These are phyloP conservation scores for Anastatus disparis DNA, from an alignment of 1,140 invertebrate species.

Conservation along the genomic window DNA sequence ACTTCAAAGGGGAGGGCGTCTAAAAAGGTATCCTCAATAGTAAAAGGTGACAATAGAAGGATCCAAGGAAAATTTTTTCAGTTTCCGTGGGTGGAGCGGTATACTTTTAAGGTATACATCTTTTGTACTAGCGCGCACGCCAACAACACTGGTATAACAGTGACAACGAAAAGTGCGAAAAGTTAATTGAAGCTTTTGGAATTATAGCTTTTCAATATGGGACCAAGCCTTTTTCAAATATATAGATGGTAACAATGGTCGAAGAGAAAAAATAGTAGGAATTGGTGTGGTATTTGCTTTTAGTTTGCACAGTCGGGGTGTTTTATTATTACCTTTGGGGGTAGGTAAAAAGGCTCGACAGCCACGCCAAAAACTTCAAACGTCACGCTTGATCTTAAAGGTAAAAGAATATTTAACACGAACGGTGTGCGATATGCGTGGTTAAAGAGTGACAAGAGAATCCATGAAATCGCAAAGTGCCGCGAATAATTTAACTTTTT, in stretches of 20 bases:
- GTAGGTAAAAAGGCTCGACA: background rate
- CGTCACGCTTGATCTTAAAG: no score
- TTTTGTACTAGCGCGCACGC: constrained; percentile 50
- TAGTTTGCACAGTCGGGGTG: constrained; percentile 12
- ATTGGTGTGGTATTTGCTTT: no score
- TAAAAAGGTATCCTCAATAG: no score
- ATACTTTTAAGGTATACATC: no score
- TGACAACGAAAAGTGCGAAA: constrained; percentile 39
- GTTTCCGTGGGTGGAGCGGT: constrained; percentile 26
- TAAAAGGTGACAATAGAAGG: constrained; percentile 1
- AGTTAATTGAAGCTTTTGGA: constrained; percentile 38
- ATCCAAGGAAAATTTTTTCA: no score
- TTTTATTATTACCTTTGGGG: constrained; percentile 19
- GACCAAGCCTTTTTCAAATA: no score
- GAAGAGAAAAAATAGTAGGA: no score
- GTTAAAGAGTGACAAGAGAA: no score
- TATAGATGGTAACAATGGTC: background rate
- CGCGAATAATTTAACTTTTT: background rate
- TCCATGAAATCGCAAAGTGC: background rate
- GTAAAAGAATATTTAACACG: no score
- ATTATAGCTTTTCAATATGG: constrained; percentile 20
- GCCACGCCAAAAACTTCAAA: no score
- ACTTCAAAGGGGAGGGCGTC: constrained; percentile 38
- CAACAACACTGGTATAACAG: no score
- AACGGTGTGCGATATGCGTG: no score